Evolutionary conservation across 2,888 invertebrate genomes (phyloP).

Genomic region (Mythimna albipuncta): DNA sequence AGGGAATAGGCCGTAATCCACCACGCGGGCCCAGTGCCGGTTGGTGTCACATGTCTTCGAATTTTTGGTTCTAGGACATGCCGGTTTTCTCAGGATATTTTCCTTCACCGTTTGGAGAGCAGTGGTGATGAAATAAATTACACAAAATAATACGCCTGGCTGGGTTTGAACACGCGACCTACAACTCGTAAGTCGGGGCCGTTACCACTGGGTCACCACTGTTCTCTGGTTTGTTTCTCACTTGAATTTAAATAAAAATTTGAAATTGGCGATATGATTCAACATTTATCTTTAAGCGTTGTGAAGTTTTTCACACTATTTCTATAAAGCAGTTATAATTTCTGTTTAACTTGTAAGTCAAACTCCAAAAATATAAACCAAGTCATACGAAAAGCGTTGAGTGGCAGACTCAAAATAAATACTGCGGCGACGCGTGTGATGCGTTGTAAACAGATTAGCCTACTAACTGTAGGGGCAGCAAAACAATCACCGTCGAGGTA

Average conservation of each 20-base stretch:
- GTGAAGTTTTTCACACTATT: too few relatives aligned
- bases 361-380: slow-evolving; percentile 15
- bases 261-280: not conserved
- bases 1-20: too few relatives aligned
- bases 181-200: too few relatives aligned
- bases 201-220: too few relatives aligned
- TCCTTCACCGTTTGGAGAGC: too few relatives aligned
- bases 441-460: slow-evolving; percentile 82
- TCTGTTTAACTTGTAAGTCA: not conserved
- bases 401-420: slow-evolving; percentile 70
- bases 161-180: too few relatives aligned
- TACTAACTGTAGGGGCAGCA: slow-evolving; percentile 75
- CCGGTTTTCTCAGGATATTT: too few relatives aligned
- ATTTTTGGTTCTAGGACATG: too few relatives aligned
- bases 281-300: not conserved
- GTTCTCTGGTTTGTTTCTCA: not conserved
- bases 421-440: slow-evolving; percentile 71
- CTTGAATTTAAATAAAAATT: not conserved
- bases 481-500: slow-evolving; percentile 24
- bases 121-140: too few relatives aligned
- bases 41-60: too few relatives aligned
- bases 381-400: slow-evolving; percentile 26
- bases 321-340: not conserved
- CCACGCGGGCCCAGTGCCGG: too few relatives aligned
- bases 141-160: too few relatives aligned